Conservation (phyloP, 2,113 vertebrate genomes). For the Riparia riparia region DNA sequence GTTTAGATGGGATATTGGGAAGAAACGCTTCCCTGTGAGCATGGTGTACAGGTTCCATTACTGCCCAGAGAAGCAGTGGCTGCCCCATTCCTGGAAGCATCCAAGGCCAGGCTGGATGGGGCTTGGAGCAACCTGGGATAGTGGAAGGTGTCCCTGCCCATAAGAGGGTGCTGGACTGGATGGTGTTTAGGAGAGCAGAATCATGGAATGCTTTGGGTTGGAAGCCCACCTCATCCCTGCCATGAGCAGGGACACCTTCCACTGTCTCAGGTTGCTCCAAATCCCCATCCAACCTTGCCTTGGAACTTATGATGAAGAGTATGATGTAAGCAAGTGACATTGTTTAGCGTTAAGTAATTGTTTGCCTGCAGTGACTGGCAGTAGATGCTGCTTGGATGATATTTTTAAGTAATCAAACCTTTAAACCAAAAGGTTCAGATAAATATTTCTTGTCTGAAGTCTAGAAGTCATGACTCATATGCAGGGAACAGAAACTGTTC, state of each 20-base stretch:
- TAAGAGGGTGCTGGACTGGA: background rate
- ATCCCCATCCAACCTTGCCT: accelerated
- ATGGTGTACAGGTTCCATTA: background rate
- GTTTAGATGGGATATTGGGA: background rate
- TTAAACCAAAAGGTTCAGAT: background rate
- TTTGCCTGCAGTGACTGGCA: background rate
- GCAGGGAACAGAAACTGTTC: background rate
- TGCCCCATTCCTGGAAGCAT: background rate
- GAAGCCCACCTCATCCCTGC: background rate
- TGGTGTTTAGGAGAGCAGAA: background rate
- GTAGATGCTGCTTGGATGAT: accelerated
- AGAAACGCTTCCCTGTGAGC: background rate
- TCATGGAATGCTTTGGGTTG: background rate
- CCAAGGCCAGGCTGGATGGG: accelerated
- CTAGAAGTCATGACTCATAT: background rate
- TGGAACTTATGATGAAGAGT: background rate
- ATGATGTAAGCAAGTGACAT: background rate
- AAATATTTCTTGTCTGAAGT: background rate
- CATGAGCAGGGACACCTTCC: background rate
- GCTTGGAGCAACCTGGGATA: background rate
- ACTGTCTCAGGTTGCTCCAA: background rate
- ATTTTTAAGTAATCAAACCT: background rate
- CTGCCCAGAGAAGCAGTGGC: background rate
- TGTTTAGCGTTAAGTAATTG: background rate
- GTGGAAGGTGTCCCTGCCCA: background rate